Conservation (phyloP, 2,797 vertebrate species). For the Naso thynnoides region DNA sequence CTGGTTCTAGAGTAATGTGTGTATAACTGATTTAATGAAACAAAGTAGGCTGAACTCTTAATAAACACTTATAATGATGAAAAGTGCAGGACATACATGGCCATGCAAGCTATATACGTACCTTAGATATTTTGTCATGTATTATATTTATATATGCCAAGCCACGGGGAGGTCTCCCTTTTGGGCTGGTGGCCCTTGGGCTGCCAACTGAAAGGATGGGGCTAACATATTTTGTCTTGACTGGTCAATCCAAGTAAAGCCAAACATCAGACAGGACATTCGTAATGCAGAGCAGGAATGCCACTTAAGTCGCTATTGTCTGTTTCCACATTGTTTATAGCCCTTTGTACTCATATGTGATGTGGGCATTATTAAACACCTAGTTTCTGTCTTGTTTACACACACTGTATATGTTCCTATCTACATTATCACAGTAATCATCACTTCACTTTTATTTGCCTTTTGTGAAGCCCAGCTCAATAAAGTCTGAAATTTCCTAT, state of each 20-base stretch:
- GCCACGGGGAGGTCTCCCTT: no score
- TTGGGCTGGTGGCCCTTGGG: no score
- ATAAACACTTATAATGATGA: no score
- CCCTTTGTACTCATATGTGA: background rate
- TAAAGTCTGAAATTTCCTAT: constrained; percentile 74
- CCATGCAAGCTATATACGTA: no score
- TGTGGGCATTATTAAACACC: constrained; percentile 13
- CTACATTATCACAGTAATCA: constrained; percentile 40
- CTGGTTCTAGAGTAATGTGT: no score
- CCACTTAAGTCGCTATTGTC: constrained; percentile 7
- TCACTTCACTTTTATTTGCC: constrained; percentile 61
- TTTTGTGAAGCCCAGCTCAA: constrained; percentile 71
- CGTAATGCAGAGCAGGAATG: background rate
- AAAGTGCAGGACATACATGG: no score
- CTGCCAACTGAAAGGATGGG: no score
- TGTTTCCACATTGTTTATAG: background rate
- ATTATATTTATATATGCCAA: no score
- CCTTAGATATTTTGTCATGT: no score
- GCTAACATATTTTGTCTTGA: background rate
- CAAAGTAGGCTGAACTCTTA: no score
- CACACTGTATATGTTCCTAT: constrained; percentile 9
- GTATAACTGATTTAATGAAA: no score
- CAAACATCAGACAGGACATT: background rate
- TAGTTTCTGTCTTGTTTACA: constrained; percentile 15
- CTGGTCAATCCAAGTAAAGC: background rate